These are phyloP conservation scores for Brachionus calyciflorus DNA, from an alignment of 1,140 invertebrate species.

Conservation along the genomic window DNA sequence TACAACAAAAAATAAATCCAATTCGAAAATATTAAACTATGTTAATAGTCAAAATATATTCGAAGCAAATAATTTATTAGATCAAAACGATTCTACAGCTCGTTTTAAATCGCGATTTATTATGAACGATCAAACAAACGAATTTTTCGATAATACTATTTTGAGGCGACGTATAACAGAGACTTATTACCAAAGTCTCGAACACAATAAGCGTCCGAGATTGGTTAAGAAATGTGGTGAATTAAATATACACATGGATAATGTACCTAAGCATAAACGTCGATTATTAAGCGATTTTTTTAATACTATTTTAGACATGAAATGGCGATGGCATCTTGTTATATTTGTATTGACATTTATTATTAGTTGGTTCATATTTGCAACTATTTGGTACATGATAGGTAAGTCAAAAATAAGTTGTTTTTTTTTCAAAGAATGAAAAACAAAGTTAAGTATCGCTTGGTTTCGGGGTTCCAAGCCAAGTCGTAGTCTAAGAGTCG, in stretches of 20 bases:
- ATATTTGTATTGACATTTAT: conserved; percentile 37
- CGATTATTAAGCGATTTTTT: too few species aligned
- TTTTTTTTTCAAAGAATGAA: not conserved
- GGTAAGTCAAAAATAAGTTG: not conserved
- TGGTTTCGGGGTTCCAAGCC: too few species aligned
- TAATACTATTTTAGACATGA: conserved; percentile 68
- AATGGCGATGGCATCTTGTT: conserved; percentile 23
- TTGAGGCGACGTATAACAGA: not conserved
- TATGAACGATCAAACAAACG: not conserved
- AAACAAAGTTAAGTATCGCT: not conserved
- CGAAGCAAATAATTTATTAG: not conserved
- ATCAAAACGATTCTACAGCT: not conserved
- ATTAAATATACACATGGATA: too few species aligned
- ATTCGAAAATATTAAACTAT: too few species aligned
- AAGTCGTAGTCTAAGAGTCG: too few species aligned
- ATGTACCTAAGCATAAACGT: too few species aligned
- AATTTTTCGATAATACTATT: not conserved
- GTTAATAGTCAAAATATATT: not conserved
- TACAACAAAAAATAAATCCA: too few species aligned
- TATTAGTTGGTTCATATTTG: conserved; percentile 45
- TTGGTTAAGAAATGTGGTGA: conserved; percentile 38
- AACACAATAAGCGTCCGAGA: conserved; percentile 14
- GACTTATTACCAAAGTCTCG: conserved; percentile 25
- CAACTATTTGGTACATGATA: conserved; percentile 41
- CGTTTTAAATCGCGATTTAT: not conserved